Evolutionary conservation across 1,140 invertebrate species (phyloP).

Genomic region (Yoshiicerus persimilis): DNA sequence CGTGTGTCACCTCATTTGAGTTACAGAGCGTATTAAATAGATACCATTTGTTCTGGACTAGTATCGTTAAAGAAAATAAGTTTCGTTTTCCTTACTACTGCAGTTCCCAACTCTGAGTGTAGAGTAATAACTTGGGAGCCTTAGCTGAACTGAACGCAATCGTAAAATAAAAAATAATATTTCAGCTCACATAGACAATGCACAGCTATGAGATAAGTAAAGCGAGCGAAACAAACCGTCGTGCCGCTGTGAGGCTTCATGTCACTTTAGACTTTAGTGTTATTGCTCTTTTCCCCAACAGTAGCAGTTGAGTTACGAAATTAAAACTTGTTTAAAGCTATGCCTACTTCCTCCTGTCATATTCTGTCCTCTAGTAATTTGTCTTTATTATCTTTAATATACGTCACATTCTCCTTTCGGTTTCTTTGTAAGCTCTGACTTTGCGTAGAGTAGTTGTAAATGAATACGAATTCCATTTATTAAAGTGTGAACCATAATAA

Average conservation of each 20-base stretch:
- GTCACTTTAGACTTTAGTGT: neutral
- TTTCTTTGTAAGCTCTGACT: neutral
- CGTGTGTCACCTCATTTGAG: neutral
- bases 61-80: neutral
- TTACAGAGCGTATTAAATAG: neutral
- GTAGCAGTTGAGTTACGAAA: neutral
- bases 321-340: neutral
- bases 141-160: neutral
- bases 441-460: too few relatives aligned
- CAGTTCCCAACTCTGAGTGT: neutral
- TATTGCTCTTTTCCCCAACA: neutral
- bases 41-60: neutral
- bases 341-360: neutral
- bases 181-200: neutral
- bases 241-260: neutral
- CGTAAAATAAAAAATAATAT: neutral
- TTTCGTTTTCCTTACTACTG: neutral
- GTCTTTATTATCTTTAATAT: neutral
- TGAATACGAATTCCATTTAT: too few relatives aligned
- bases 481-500: too few relatives aligned
- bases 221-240: too few relatives aligned
- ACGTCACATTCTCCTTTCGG: neutral
- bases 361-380: neutral
- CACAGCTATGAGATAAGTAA: neutral
- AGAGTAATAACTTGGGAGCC: neutral